These are phyloP conservation scores for Ailurus styani DNA, from an alignment of 2,113 vertebrate species.

Conservation along the genomic window DNA sequence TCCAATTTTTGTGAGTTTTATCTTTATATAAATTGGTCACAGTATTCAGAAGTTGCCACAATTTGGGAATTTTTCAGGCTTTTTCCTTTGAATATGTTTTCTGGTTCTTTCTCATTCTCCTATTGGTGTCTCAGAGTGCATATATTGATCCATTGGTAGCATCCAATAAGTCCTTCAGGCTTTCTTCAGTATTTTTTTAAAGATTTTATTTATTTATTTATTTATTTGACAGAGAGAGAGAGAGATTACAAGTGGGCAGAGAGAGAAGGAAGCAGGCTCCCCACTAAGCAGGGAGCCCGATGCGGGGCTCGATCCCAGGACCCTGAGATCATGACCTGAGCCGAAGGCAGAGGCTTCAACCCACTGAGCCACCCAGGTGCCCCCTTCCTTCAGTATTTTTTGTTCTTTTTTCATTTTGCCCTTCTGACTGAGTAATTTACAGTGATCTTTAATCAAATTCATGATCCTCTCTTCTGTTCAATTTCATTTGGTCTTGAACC, in stretches of 20 bases:
- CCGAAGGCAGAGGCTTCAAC: no score
- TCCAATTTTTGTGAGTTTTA: not conserved
- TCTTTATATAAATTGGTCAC: not conserved
- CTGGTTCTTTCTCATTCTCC: not conserved
- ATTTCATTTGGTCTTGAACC: not conserved
- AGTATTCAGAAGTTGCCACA: not conserved
- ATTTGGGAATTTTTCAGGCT: not conserved
- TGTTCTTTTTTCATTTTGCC: not conserved
- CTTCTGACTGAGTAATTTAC: not conserved
- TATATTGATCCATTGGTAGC: not conserved
- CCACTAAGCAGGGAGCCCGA: no score
- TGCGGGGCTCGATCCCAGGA: no score
- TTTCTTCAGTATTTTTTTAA: not conserved
- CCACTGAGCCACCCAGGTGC: no score
- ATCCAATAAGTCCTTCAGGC: not conserved
- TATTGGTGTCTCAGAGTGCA: not conserved
- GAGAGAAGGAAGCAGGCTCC: no score
- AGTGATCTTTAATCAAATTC: not conserved
- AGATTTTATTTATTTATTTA: no score
- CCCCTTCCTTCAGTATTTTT: not conserved
- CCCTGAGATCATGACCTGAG: no score
- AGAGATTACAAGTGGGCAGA: no score
- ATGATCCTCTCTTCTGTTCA: not conserved
- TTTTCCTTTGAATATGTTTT: not conserved
- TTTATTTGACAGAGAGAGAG: no score